A percentile compares a stretch with the other conserved stretches of the same genome.
Evolutionary conservation across 2,797 vertebrate genomes (phyloP).

Genomic region (Botia almorhae): DNA sequence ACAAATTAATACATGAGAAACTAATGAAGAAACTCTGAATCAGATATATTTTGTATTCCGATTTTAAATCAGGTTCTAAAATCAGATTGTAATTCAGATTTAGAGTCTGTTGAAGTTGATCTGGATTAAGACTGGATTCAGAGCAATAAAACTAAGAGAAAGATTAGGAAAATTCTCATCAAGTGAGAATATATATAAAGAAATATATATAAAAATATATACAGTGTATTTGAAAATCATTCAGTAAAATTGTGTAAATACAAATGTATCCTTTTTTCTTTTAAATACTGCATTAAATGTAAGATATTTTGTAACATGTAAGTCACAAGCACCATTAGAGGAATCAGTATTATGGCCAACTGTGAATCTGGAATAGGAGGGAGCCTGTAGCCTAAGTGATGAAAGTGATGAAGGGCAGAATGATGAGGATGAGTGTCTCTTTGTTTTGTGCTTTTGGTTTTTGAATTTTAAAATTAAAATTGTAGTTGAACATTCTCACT

Average conservation of each 20-base stretch:
- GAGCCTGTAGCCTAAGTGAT: slow-evolving; percentile 42
- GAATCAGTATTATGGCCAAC: slow-evolving; percentile 78
- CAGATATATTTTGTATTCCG: background rate
- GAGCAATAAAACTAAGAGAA: slow-evolving; percentile 54
- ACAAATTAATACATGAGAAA: background rate
- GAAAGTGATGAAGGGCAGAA: slow-evolving; percentile 49
- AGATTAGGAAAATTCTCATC: background rate
- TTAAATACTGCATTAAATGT: slow-evolving; percentile 78
- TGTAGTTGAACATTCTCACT: slow-evolving; percentile 65
- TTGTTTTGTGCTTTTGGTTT: slow-evolving; percentile 72
- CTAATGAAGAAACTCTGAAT: background rate
- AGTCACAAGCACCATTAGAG: slow-evolving; percentile 63
- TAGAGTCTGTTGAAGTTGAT: slow-evolving; percentile 41
- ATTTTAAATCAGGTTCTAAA: slow-evolving; percentile 54
- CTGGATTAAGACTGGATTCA: slow-evolving; percentile 53
- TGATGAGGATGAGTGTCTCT: slow-evolving; percentile 65
- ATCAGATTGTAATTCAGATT: slow-evolving; percentile 47
- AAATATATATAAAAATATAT: slow-evolving; percentile 65
- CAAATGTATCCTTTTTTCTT: slow-evolving; percentile 72
- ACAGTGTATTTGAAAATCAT: slow-evolving; percentile 76
- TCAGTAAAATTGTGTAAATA: slow-evolving; percentile 83
- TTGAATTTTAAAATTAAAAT: slow-evolving; percentile 28
- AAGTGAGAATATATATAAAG: slow-evolving; percentile 59
- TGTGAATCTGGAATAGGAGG: slow-evolving; percentile 74
- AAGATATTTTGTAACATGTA: slow-evolving; percentile 80